phyloP scores from a whole-genome alignment of 2,113 vertebrate species.

The Lasiurus borealis region DNA sequence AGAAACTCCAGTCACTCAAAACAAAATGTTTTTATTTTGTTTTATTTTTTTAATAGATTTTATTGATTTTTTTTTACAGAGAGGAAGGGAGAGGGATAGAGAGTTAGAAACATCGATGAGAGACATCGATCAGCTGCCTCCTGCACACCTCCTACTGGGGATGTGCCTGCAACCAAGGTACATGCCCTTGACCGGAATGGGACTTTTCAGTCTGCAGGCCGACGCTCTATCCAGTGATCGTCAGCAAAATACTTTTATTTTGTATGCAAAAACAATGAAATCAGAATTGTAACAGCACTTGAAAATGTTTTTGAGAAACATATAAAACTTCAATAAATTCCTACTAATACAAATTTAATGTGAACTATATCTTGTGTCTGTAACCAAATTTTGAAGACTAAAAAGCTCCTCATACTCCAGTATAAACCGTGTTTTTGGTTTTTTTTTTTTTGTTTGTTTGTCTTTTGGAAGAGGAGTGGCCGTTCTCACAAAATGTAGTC shows the following conservation, averaged over 20 bases:
- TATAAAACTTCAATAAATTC: neutral
- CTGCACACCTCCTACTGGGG: too few relatives aligned
- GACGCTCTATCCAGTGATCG: too few relatives aligned
- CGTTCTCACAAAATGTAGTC: slow-evolving; percentile 71
- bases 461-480: neutral
- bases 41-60: too few relatives aligned
- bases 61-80: too few relatives aligned
- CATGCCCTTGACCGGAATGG: too few relatives aligned
- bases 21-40: neutral
- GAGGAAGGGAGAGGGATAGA: too few relatives aligned
- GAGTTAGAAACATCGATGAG: too few relatives aligned
- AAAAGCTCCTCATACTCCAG: neutral
- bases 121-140: too few relatives aligned
- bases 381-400: neutral
- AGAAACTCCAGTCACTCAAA: neutral
- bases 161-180: too few relatives aligned
- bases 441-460: too few relatives aligned
- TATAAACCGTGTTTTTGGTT: neutral
- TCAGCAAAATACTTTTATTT: neutral
- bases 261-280: too few relatives aligned
- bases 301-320: neutral
- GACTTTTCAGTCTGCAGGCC: too few relatives aligned
- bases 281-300: neutral
- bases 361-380: neutral
- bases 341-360: neutral